Base-by-base conservation (phyloP, 2,113 vertebrate species). In the Eurystomus gularis region DNA sequence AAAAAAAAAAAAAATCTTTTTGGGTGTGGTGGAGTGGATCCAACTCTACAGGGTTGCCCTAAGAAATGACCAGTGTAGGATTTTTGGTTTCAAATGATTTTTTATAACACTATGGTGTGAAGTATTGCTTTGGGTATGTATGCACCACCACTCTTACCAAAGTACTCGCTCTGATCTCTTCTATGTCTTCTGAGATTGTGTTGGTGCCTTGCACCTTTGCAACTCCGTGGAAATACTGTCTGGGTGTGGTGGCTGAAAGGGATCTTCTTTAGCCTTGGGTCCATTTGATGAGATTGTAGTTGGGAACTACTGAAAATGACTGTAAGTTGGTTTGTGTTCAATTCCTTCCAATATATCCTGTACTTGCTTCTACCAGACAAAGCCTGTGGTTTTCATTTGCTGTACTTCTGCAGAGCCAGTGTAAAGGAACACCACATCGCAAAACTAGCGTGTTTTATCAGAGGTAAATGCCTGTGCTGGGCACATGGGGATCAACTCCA, bases 401-500 rank as follows among this genome's bases (percentile, higher is more conserved):
- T 92, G 18, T 31, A 4, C 21, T 93, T 44, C 23, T 60, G 55
- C n/a, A 64, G 37, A 75, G 69, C 48, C 75, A 64, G 11, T 7
- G 52, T 24, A 54, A 90, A 82, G 85, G 87, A 81, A 71, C 26
- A 51, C 21, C 18, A 48, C 13, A 7, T 26, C 96, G 89, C 86
- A 96, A 93, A 95, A 51, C 25, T 21, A 54, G 57, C 33, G 85
- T 44, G 39, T 97, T 96, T 87, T 90, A 44, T 94, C 81, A 79
- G 81, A 91, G 88, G 84, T 97, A 97, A 96, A 97, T 97, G 96
- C 88, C 93, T 96, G 88, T 97, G 88, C 96, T 96, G 90, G 96
- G 95, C 95, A 93, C 93, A 66, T 87, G 95, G 98, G 98, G 98
- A 98, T 97, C 97, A 90, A 97, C 86, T 97, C 90, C 97, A 97